Conservation (phyloP, 2,113 vertebrate species). For the Synchiropus splendidus region DNA sequence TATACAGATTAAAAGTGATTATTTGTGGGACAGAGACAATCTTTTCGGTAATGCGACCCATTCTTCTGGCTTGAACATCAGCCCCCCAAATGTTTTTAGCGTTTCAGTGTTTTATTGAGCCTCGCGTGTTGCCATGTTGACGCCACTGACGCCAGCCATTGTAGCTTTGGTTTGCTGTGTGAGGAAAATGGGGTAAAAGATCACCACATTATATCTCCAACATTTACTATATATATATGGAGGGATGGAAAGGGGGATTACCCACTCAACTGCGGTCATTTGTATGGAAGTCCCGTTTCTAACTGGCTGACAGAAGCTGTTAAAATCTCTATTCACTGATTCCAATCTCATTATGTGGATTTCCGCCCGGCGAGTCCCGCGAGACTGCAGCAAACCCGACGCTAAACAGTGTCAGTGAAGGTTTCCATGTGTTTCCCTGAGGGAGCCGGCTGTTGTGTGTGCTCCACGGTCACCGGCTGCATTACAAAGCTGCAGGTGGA, state of each 20-base stretch:
- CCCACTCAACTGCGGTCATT: slow-evolving; percentile 1
- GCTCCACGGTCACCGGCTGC: slow-evolving; percentile 15
- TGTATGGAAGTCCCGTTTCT: slow-evolving; percentile 5
- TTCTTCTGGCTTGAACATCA: too few relatives aligned
- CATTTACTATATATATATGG: too few relatives aligned
- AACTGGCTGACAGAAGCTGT: slow-evolving; percentile 13
- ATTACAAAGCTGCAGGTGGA: slow-evolving; percentile 35
- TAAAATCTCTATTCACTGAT: slow-evolving; percentile 25
- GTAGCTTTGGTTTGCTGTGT: too few relatives aligned
- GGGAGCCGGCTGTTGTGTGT: slow-evolving; percentile 11
- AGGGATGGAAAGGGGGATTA: too few relatives aligned
- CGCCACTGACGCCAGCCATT: too few relatives aligned
- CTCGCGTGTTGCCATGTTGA: too few relatives aligned
- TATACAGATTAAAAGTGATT: not conserved
- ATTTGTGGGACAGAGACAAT: not conserved
- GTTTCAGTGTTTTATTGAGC: too few relatives aligned
- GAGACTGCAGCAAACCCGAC: slow-evolving; percentile 18
- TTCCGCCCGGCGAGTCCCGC: slow-evolving; percentile 2
- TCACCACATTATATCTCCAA: too few relatives aligned
- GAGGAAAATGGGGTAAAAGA: too few relatives aligned
- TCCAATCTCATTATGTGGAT: slow-evolving; percentile 17
- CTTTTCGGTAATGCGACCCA: too few relatives aligned
- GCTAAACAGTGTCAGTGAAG: slow-evolving; percentile 17
- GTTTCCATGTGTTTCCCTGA: slow-evolving; percentile 12
- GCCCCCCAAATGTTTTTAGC: too few relatives aligned